Conservation (phyloP, 2,888 invertebrate species). For the Oligia strigilis region DNA sequence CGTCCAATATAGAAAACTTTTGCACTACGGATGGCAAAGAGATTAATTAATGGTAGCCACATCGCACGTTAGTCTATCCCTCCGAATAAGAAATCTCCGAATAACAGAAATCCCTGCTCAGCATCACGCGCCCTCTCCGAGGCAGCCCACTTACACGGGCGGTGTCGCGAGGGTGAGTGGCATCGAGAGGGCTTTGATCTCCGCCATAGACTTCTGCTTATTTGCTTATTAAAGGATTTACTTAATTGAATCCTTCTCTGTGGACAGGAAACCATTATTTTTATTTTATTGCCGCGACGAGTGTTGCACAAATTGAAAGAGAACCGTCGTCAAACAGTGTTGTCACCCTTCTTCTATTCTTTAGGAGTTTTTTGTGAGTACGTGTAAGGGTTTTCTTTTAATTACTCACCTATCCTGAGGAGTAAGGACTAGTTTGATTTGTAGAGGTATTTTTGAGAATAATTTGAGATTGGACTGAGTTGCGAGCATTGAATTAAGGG, state of each 20-base stretch:
- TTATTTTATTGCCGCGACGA: slow-evolving; percentile 62
- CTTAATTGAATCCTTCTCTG: slow-evolving; percentile 67
- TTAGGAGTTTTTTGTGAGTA: slow-evolving; percentile 26
- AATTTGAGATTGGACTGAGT: background rate
- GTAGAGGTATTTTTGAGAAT: slow-evolving; percentile 12
- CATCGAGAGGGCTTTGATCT: slow-evolving; percentile 76
- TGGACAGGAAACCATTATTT: slow-evolving; percentile 64
- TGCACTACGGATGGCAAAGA: background rate
- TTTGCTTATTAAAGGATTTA: slow-evolving; percentile 77
- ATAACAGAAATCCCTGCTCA: background rate
- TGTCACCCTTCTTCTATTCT: slow-evolving; percentile 48
- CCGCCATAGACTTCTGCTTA: slow-evolving; percentile 78
- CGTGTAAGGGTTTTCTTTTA: slow-evolving; percentile 46
- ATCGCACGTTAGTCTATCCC: too few species aligned
- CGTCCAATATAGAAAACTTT: background rate
- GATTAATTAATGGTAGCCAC: background rate
- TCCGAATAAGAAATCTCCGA: background rate
- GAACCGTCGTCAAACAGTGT: slow-evolving; percentile 42
- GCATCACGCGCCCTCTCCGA: slow-evolving; percentile 1
- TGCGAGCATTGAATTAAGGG: background rate
- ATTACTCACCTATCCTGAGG: slow-evolving; percentile 41
- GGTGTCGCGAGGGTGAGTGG: slow-evolving; percentile 63
- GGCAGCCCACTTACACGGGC: slow-evolving; percentile 21
- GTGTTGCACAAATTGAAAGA: slow-evolving; percentile 55
- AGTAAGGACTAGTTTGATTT: slow-evolving; percentile 34